Evolutionary conservation across 2,797 vertebrate genomes (phyloP).

Genomic region (Pristis pectinata): DNA sequence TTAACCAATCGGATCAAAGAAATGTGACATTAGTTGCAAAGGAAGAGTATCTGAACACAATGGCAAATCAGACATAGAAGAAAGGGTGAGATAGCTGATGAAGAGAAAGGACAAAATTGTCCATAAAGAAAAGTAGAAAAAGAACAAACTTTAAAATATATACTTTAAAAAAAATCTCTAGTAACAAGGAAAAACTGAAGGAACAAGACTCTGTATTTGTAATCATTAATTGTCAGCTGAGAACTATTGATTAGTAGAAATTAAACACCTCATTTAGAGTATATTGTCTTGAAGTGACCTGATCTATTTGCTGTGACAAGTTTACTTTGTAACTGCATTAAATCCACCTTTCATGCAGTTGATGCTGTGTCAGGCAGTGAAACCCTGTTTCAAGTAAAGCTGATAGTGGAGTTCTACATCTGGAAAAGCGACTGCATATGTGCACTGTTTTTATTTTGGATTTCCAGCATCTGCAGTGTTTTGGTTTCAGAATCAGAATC

Average conservation of each 20-base stretch:
- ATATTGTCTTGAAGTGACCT: background rate
- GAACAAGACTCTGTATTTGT: background rate
- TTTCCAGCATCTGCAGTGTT: too few relatives aligned
- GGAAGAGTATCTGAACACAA: background rate
- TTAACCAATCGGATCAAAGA: background rate
- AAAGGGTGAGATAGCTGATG: too few relatives aligned
- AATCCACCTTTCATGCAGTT: background rate
- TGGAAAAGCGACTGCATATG: too few relatives aligned
- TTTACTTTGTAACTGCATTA: background rate
- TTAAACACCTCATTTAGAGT: too few relatives aligned
- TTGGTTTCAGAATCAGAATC: too few relatives aligned
- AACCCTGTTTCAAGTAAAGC: background rate
- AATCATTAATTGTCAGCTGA: background rate
- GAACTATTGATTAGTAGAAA: background rate
- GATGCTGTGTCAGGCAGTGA: background rate
- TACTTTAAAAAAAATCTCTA: too few relatives aligned
- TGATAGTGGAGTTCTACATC: too few relatives aligned
- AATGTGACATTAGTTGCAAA: background rate
- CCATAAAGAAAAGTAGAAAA: background rate
- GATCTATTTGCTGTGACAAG: background rate
- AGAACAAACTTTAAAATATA: too few relatives aligned
- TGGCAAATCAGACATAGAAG: background rate
- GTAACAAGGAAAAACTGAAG: background rate
- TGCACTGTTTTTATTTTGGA: too few relatives aligned
- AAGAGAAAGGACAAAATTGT: background rate